A percentile compares a stretch with the other conserved stretches of the same genome.
phyloP scores from a whole-genome alignment of 2,888 invertebrate genomes.

The Danaus chrysippus region DNA sequence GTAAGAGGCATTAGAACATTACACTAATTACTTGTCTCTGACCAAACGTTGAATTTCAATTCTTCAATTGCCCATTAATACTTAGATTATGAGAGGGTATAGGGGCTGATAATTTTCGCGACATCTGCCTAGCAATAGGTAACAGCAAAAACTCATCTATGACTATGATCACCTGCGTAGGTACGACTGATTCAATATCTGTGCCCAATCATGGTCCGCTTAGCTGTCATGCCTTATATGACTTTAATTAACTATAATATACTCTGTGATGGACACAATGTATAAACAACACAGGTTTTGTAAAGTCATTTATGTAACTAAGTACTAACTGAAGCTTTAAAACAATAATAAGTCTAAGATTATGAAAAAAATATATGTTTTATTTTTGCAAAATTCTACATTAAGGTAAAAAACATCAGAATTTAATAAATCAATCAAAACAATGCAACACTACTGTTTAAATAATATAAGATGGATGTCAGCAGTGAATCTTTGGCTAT shows the following conservation, averaged over 20 bases:
- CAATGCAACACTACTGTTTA: no score
- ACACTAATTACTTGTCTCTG: constrained; percentile 58
- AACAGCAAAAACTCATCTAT: constrained; percentile 73
- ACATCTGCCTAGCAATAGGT: constrained; percentile 54
- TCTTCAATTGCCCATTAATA: constrained; percentile 75
- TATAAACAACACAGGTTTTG: background rate
- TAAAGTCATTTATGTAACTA: background rate
- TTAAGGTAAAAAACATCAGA: no score
- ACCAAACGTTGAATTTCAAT: constrained; percentile 71
- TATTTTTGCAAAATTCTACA: no score
- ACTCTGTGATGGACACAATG: background rate
- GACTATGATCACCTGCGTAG: constrained; percentile 68
- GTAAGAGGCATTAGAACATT: constrained; percentile 58
- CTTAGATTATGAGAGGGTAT: constrained; percentile 71
- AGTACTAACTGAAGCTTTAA: no score
- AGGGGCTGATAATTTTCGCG: constrained; percentile 75
- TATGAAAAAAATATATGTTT: no score
- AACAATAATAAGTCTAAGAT: no score
- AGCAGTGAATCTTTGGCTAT: no score
- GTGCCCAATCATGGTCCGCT: constrained; percentile 39
- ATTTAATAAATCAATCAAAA: no score
- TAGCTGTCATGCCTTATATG: constrained; percentile 26
- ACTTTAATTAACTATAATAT: constrained; percentile 12
- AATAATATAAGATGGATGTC: no score
- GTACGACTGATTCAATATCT: constrained; percentile 44